phyloP scores from a whole-genome alignment of 2,113 vertebrate species.

The Ailurus styani region DNA sequence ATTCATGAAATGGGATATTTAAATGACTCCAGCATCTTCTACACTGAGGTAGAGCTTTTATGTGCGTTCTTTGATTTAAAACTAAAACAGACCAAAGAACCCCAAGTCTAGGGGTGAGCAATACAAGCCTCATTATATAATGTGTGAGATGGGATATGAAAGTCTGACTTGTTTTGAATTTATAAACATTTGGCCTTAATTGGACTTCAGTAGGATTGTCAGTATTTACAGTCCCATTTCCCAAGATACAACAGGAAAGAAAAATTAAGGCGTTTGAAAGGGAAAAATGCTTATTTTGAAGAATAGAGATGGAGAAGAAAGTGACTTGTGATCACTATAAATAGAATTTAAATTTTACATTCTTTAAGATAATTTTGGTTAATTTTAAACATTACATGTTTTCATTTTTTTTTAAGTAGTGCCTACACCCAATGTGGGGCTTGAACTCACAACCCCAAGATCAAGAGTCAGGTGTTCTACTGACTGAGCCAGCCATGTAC shows the following conservation, averaged over 20 bases:
- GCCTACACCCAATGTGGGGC: background rate
- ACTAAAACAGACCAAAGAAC: background rate
- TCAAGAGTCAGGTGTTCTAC: background rate
- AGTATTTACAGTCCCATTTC: background rate
- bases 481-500: background rate
- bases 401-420: background rate
- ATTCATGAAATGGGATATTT: background rate
- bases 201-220: background rate
- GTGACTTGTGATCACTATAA: background rate
- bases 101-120: background rate
- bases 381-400: background rate
- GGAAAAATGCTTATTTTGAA: background rate
- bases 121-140: background rate
- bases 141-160: background rate
- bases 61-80: background rate
- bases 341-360: background rate
- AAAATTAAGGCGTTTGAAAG: background rate
- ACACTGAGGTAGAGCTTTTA: background rate
- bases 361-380: conserved; percentile 1
- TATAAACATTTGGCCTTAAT: background rate
- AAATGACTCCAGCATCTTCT: background rate
- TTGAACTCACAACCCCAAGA: background rate
- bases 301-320: background rate
- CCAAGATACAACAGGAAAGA: background rate
- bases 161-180: background rate